A percentile compares a stretch with the other conserved stretches of the same genome.
Evolutionary conservation across 2,888 invertebrate species (phyloP).

Genomic region (Aleiodes testaceus): DNA sequence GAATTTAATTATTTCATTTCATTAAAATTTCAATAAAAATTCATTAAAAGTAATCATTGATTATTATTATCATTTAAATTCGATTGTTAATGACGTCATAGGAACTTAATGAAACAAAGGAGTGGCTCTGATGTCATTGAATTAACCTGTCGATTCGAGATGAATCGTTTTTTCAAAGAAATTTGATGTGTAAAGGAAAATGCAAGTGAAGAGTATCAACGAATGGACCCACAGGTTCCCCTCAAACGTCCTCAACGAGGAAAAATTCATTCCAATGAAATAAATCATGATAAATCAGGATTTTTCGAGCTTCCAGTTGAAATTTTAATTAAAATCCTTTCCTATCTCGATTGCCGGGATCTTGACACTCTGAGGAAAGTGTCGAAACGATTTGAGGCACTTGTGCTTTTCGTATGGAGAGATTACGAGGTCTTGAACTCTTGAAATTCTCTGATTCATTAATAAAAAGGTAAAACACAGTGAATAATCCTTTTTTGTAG

Average conservation of each 20-base stretch:
- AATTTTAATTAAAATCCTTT: slow-evolving; percentile 59
- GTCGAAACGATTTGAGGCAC: slow-evolving; percentile 55
- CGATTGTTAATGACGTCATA: not conserved
- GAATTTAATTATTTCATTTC: slow-evolving; percentile 12
- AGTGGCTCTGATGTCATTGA: not conserved
- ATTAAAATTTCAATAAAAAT: no score
- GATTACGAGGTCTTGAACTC: slow-evolving; percentile 58
- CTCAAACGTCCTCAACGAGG: slow-evolving; percentile 11
- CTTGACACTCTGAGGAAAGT: slow-evolving; percentile 56
- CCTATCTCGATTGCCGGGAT: slow-evolving; percentile 57
- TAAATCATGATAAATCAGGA: not conserved
- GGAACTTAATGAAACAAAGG: not conserved
- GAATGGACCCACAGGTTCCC: not conserved
- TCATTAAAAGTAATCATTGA: not conserved
- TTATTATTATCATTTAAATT: slow-evolving; percentile 4
- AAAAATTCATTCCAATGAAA: not conserved
- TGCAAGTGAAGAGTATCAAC: slow-evolving; percentile 2
- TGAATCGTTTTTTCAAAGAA: not conserved
- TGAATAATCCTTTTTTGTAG: no score
- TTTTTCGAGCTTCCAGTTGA: slow-evolving; percentile 58
- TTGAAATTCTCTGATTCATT: not conserved
- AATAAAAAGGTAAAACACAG: no score
- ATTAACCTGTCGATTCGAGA: not conserved
- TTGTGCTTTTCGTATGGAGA: slow-evolving; percentile 61
- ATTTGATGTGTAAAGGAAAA: slow-evolving; percentile 9